Conservation (phyloP, 2,113 vertebrate genomes). For the Bubo bubo region DNA sequence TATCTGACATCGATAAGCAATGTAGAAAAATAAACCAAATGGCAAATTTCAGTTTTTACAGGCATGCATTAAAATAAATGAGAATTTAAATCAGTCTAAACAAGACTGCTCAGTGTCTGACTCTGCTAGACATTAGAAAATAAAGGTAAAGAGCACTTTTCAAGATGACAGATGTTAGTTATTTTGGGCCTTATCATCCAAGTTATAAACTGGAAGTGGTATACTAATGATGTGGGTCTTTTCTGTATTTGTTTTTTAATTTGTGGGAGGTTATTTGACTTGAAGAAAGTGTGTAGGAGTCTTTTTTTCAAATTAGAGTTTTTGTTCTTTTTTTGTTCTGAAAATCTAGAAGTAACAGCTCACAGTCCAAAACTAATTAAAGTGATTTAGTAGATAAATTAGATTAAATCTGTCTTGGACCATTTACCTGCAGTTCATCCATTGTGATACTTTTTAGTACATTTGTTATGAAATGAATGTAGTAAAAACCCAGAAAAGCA, state of each 20-base stretch:
- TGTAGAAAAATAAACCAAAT: background rate
- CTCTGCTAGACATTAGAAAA: background rate
- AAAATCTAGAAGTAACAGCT: background rate
- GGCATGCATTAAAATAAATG: background rate
- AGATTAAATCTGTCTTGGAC: constrained; percentile 18
- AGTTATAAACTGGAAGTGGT: background rate
- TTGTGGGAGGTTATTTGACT: background rate
- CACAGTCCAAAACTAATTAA: constrained; percentile 9
- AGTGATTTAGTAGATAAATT: constrained; percentile 23
- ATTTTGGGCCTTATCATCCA: background rate
- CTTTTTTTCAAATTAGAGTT: background rate
- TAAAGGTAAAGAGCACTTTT: background rate
- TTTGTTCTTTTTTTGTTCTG: background rate
- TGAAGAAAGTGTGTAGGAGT: background rate
- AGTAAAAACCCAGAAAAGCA: constrained; percentile 31
- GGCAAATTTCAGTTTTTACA: background rate
- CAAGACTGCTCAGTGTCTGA: background rate
- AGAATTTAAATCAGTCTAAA: constrained; percentile 37
- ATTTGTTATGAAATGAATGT: background rate
- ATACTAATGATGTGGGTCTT: background rate
- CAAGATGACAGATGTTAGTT: background rate
- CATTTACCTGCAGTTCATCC: constrained; percentile 18
- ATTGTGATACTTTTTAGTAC: constrained; percentile 13
- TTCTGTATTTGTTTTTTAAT: background rate
- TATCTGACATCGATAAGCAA: background rate